A percentile compares a stretch with the other conserved stretches of the same genome.
Evolutionary conservation across 2,888 invertebrate species (phyloP).

Genomic region (Ormyrus pomaceus): DNA sequence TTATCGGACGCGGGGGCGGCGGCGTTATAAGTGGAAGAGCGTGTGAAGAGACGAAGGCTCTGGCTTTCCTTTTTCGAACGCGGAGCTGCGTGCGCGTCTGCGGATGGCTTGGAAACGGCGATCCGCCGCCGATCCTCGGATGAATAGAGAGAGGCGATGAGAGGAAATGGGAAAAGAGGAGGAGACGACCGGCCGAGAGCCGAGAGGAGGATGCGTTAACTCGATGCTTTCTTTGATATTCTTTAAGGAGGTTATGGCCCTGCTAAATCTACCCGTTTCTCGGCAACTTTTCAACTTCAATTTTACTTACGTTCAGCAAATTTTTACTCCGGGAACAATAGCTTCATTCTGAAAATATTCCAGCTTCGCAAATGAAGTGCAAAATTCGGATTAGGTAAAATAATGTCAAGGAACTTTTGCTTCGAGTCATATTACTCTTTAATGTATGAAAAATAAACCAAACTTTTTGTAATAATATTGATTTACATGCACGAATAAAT

Average conservation of each 20-base stretch:
- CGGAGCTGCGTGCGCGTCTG: not conserved
- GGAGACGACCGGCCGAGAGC: conserved; percentile 31
- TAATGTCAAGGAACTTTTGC: no score
- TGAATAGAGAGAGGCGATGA: conserved; percentile 47
- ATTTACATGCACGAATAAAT: no score
- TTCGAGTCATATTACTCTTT: no score
- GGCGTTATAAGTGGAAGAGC: conserved; percentile 67
- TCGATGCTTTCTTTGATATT: conserved; percentile 21
- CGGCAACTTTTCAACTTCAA: no score
- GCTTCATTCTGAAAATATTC: no score
- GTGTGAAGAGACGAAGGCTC: conserved; percentile 63
- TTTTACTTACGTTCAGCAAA: no score
- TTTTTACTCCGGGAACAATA: no score
- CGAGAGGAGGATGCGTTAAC: conserved; percentile 4
- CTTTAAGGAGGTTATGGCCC: not conserved
- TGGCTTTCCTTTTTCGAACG: conserved; percentile 24
- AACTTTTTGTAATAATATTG: no score
- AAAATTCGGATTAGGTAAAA: no score
- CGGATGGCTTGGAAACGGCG: not conserved
- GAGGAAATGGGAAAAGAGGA: conserved; percentile 49
- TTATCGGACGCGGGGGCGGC: conserved; percentile 63
- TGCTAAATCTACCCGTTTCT: not conserved
- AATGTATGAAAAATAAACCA: no score
- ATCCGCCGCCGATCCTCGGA: conserved; percentile 40
- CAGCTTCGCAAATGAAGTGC: no score